A percentile compares a stretch with the other conserved stretches of the same genome.
Conservation (phyloP, 2,888 invertebrate species). For the Acrocyrtus sp. region DNA sequence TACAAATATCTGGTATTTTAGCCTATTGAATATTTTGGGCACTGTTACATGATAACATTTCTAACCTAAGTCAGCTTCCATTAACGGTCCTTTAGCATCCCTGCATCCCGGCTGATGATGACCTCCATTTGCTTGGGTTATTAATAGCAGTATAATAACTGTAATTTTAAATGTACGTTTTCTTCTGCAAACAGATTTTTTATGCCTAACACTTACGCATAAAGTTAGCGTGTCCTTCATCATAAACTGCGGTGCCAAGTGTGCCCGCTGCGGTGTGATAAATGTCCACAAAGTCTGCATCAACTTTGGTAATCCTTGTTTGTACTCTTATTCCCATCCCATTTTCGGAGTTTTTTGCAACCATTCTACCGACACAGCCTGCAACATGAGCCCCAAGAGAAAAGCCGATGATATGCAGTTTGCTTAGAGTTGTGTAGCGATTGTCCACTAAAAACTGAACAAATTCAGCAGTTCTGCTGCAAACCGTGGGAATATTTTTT, state of each 20-base stretch:
- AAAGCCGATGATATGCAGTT: slow-evolving; percentile 29
- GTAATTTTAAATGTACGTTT: too few species aligned
- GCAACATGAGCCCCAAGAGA: slow-evolving; percentile 32
- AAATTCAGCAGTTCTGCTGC: slow-evolving; percentile 19
- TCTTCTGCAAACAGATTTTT: too few species aligned
- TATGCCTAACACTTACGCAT: too few species aligned
- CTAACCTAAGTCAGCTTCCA: neutral
- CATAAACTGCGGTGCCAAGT: slow-evolving; percentile 4
- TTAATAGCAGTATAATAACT: neutral
- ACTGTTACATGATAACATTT: neutral
- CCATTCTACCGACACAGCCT: slow-evolving; percentile 8
- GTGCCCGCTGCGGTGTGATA: slow-evolving; percentile 37
- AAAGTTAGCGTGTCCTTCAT: slow-evolving; percentile 21
- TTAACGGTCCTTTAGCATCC: neutral
- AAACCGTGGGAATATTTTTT: slow-evolving; percentile 30
- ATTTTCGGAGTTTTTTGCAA: neutral
- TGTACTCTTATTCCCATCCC: neutral
- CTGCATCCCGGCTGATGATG: slow-evolving; percentile 33
- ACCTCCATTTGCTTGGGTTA: slow-evolving; percentile 26
- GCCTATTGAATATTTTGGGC: too few species aligned
- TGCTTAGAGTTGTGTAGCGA: neutral
- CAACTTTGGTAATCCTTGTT: neutral
- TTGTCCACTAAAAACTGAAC: slow-evolving; percentile 18
- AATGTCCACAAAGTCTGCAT: slow-evolving; percentile 34
- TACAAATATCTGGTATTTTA: too few species aligned